phyloP scores from a whole-genome alignment of 2,888 invertebrate genomes.

The Branchinecta sandiegonensis region DNA sequence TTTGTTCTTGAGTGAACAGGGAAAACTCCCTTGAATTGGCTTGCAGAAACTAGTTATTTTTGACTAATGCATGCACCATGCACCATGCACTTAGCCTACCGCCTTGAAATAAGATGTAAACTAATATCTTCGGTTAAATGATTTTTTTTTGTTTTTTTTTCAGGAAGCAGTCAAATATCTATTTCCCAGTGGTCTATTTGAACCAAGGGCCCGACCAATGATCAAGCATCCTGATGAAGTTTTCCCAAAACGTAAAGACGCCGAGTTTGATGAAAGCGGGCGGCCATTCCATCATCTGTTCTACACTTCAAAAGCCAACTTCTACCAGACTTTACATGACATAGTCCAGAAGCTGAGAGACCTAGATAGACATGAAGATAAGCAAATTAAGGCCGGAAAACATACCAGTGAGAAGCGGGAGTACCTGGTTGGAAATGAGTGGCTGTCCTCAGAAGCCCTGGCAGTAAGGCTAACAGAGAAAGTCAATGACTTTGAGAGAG shows the following conservation, averaged over 20 bases:
- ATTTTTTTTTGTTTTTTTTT: slow-evolving; percentile 30
- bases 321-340: slow-evolving; percentile 59
- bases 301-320: slow-evolving; percentile 77
- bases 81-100: no score
- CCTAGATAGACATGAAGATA: slow-evolving; percentile 53
- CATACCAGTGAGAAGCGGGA: slow-evolving; percentile 47
- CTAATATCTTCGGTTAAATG: no score
- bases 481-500: slow-evolving; percentile 34
- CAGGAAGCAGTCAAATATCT: slow-evolving; percentile 78
- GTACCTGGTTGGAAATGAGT: slow-evolving; percentile 38
- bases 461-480: slow-evolving; percentile 50
- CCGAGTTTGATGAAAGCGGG: slow-evolving; percentile 78
- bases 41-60: no score
- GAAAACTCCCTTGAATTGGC: no score
- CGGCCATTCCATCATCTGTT: slow-evolving; percentile 80
- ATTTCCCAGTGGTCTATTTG: slow-evolving; percentile 86
- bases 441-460: slow-evolving; percentile 51
- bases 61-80: no score
- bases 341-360: slow-evolving; percentile 51
- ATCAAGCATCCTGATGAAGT: slow-evolving; percentile 79
- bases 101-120: slow-evolving; percentile 25
- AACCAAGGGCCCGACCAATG: slow-evolving; percentile 65
- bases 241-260: slow-evolving; percentile 67
- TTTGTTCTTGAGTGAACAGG: no score
- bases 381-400: slow-evolving; percentile 47